Evolutionary conservation across 2,888 invertebrate species (phyloP), one percentile per base, ranked within the genome.

Genomic region (Agrotis segetum): DNA sequence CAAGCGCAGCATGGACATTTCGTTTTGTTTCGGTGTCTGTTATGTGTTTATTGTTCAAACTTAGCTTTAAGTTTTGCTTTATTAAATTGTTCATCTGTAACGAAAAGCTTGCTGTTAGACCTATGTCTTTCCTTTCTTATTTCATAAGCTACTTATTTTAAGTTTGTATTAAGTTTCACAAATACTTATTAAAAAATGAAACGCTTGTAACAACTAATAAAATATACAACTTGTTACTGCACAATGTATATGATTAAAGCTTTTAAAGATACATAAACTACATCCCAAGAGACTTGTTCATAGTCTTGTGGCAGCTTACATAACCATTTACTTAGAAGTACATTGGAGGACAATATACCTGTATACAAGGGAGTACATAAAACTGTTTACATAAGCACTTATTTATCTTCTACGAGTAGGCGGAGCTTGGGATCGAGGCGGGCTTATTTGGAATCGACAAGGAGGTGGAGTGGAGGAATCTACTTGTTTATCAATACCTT

Each of bases 381-480:
- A 90, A 89, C 85, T 90, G 91, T 92, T 92, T 92, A 95, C 91
- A 93, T 93, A 92, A 89, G 91, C 87, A 92, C 89, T 91, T 95
- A 96, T 95, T 92, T 96, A 95, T 93, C 91, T 92, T 91, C 88
- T 88, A 88, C 88, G 88, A 87, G 95, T 93, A 95, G 96, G 95
- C 95, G 96, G 94, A 92, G 96, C 95, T 89, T 92, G 89, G 88
- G 90, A 91, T 92, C 89, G 93, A 96, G 96, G 96, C 96, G 96
- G 96, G 95, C 93, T 95, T 95, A 93, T 94, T 94, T 94, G 91
- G 91, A 92, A 93, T 95, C 93, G 94, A 95, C 94, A 94, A 94
- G 94, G 94, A 95, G 95, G 95, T 92, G 94, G 93, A 93, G 92
- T 90, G 88, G 90, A 91, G 89, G 89, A 89, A 89, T 87, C 85